These are phyloP conservation scores for Echiichthys vipera DNA, from an alignment of 2,797 vertebrate species.

Conservation along the genomic window DNA sequence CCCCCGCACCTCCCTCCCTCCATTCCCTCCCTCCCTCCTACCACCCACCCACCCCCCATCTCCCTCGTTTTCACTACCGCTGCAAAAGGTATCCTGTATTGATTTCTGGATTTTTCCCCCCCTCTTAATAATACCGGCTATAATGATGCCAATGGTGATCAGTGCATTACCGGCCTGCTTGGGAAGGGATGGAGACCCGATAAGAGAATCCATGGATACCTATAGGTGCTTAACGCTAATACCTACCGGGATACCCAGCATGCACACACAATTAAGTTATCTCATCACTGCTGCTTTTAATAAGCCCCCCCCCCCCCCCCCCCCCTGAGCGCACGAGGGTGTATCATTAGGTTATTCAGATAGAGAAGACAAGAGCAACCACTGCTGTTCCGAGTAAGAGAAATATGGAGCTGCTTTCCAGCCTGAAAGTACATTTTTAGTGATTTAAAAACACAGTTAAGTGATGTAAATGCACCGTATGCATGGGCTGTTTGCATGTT, in stretches of 20 bases:
- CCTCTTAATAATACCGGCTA: slow-evolving; percentile 79
- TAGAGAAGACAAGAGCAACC: slow-evolving; percentile 46
- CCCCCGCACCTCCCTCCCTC: slow-evolving; percentile 60
- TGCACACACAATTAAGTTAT: slow-evolving; percentile 66
- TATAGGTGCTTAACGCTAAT: slow-evolving; percentile 62
- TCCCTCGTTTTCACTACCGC: slow-evolving; percentile 82
- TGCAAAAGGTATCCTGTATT: slow-evolving; percentile 86
- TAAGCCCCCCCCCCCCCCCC: slow-evolving; percentile 59
- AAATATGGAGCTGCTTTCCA: slow-evolving; percentile 4
- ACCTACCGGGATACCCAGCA: slow-evolving; percentile 48
- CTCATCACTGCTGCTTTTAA: slow-evolving; percentile 60
- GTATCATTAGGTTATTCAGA: slow-evolving; percentile 49
- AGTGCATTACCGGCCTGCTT: slow-evolving; percentile 72
- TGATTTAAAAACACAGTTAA: neutral
- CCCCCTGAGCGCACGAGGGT: slow-evolving; percentile 27
- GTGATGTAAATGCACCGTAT: neutral
- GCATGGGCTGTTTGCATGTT: neutral
- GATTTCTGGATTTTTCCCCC: slow-evolving; percentile 73
- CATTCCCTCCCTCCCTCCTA: slow-evolving; percentile 33
- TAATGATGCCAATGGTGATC: slow-evolving; percentile 82
- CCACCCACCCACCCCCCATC: slow-evolving; percentile 41
- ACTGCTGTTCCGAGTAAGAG: slow-evolving; percentile 45
- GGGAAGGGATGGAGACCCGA: slow-evolving; percentile 55
- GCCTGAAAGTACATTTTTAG: slow-evolving; percentile 6
- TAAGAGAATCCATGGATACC: slow-evolving; percentile 63